Percentiles rank a stretch among this genome's conserved stretches.
Evolutionary conservation across 2,888 invertebrate genomes (phyloP).

Genomic region (Gonocerus acuteangulatus): DNA sequence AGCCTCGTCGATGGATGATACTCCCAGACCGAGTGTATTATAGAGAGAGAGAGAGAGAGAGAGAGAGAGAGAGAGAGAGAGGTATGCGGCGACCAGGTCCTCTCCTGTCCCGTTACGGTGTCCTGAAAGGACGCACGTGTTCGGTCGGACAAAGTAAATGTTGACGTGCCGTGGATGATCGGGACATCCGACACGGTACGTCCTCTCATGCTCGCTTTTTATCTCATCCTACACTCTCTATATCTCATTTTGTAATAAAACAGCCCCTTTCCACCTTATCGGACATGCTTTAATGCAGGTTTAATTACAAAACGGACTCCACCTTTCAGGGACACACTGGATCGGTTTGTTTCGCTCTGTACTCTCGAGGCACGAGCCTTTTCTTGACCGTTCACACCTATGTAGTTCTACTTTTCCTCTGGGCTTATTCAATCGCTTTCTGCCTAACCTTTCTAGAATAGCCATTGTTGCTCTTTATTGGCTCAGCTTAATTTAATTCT

Average conservation of each 20-base stretch:
- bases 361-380: slow-evolving; percentile 10
- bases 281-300: slow-evolving; percentile 22
- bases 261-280: slow-evolving; percentile 24
- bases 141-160: slow-evolving; percentile 23
- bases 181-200: slow-evolving; percentile 5
- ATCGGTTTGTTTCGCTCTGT: slow-evolving; percentile 12
- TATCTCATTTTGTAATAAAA: slow-evolving; percentile 27
- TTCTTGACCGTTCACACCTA: neutral
- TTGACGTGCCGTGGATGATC: slow-evolving; percentile 24
- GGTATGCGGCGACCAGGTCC: neutral
- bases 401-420: too few relatives aligned
- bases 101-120: slow-evolving; percentile 3
- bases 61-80: neutral
- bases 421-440: too few relatives aligned
- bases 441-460: too few relatives aligned
- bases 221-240: slow-evolving; percentile 1
- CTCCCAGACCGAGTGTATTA: neutral
- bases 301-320: slow-evolving; percentile 22
- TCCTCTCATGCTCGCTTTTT: slow-evolving; percentile 5
- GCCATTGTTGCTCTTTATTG: too few relatives aligned
- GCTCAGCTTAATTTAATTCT: too few relatives aligned
- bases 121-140: slow-evolving; percentile 25
- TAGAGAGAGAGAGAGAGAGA: neutral
- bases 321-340: neutral
- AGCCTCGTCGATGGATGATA: too few relatives aligned